These are phyloP conservation scores for Leucophenga varia DNA, from an alignment of 1,140 invertebrate genomes.

Conservation along the genomic window DNA sequence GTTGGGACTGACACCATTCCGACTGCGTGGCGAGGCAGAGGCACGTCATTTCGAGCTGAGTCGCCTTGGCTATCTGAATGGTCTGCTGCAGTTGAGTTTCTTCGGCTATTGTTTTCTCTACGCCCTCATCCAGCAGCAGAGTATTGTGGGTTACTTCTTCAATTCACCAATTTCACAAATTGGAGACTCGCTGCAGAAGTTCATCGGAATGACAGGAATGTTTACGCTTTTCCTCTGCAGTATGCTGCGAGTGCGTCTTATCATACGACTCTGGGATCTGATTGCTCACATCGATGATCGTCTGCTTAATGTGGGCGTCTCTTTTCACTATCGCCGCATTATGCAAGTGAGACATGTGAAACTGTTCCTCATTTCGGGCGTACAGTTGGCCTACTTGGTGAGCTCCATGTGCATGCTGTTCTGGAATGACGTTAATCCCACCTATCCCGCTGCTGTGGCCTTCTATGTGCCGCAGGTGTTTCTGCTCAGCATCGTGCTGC, in stretches of 20 bases:
- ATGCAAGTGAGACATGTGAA: slow-evolving; percentile 33
- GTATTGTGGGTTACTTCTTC: slow-evolving; percentile 51
- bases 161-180: slow-evolving; percentile 45
- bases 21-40: slow-evolving; percentile 14
- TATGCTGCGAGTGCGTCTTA: slow-evolving; percentile 25
- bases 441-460: slow-evolving; percentile 39
- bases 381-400: slow-evolving; percentile 35
- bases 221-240: slow-evolving; percentile 38
- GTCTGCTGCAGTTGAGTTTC: slow-evolving; percentile 38
- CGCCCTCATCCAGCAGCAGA: slow-evolving; percentile 39
- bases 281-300: slow-evolving; percentile 31
- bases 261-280: slow-evolving; percentile 33
- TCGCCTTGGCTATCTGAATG: slow-evolving; percentile 41
- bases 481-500: slow-evolving; percentile 39
- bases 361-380: slow-evolving; percentile 24
- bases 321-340: slow-evolving; percentile 39
- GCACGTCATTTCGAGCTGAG: slow-evolving; percentile 27
- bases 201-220: slow-evolving; percentile 44
- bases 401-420: slow-evolving; percentile 40
- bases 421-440: slow-evolving; percentile 36
- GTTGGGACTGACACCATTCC: slow-evolving; percentile 44
- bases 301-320: slow-evolving; percentile 33
- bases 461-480: slow-evolving; percentile 49
- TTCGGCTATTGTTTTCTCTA: slow-evolving; percentile 45
- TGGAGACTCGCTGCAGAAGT: slow-evolving; percentile 47